Evolutionary conservation across 2,797 vertebrate species (phyloP), one percentile per base, ranked within the genome.

Genomic region (Pseudochirops corinnae): DNA sequence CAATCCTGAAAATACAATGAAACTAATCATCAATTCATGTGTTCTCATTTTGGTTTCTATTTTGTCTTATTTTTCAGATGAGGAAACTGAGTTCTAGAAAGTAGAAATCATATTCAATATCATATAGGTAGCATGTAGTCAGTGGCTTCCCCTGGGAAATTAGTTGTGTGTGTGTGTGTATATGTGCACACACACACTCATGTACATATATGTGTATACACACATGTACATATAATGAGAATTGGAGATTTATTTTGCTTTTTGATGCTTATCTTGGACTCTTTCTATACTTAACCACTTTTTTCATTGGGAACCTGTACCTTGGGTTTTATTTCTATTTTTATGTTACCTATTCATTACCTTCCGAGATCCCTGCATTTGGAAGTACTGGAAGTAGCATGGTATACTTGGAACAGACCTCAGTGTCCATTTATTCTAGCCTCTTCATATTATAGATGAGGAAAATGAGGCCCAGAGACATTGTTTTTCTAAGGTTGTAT

Each of bases 191-290:
- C 12, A 31, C 12, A 62, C 31, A 46, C 46, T 2, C 46, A 46
- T 46, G 31, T 31, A 13, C 11, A 29, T 13, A 33, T 13, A 33
- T 3, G 13, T 46, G 46, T 4, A 60, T 31, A 31, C 12, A 60
- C 12, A 31, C 10, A 60, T 31, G 31, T 31, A 13, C 11, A 29
- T 13, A 33, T 4, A 33, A 31, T 92, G 55, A 93, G 74, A 94
- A 18, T 55, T 91, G 62, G 1, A 94, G 53, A 46, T 92, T 62
- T 87, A 56, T 67, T 91, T 95, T 94, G 18, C 33, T 93, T 57
- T 92, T 10, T 90, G 90, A 95, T 46, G 28, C 92, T 46, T 0
- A 21, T 6, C 16, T 74, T 74, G 39, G 46, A 82, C 7, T 2
- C 6, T 46, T 82, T 82, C 74, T 46, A 11, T 9, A 24, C 6